Evolutionary conservation across 92 coral and sea anemone genomes (phyloP), one percentile per base, ranked within the genome.

Genomic region (Porites cylindrica): DNA sequence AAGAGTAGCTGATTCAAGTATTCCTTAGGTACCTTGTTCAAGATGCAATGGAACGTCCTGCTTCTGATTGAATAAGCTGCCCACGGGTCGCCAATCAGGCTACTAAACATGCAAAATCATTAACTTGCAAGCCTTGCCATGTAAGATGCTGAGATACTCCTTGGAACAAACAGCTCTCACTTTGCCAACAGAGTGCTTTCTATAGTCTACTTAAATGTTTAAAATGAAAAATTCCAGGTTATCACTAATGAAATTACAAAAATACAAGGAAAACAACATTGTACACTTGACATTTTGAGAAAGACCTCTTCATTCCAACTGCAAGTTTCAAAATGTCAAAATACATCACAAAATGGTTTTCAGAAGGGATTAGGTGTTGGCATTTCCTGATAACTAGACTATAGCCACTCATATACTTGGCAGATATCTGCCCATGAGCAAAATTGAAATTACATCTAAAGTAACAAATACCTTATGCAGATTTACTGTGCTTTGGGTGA

Each of bases 401-500:
- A 38, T 38, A 38, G 47, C 47, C 6, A 67, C 12, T n/a, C 71
- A 67, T 56, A 56, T 14, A 8, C 0, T 38, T 38, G 61, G 61
- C 13, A 56, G 61, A 56, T 14, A 56, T 56, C 61, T 12, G 61
- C 61, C 61, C 61, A 56, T 14, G 16, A 14, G 16, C 61, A 56
- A 14, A 56, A 38, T 38, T 6, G 32, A n/a, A n/a, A n/a, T 17
- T 26, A 73, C 61, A 10, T 56, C 3, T 10, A 10, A 56, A 56
- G 61, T 18, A 11, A 73, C 24, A 50, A 26, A 50, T 18, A n/a
- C 29, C 18, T 51, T 51, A 79, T 24, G 16, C 14, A 14, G 69
- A 74, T 80, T 83, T 75, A 83, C 87, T 75, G 23, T 26, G 68
- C 19, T 82, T 50, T 70, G 43, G 87, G 87, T 16, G 80, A 73